These are phyloP conservation scores for Charanyca ferruginea DNA, from an alignment of 2,888 invertebrate species.

Conservation along the genomic window DNA sequence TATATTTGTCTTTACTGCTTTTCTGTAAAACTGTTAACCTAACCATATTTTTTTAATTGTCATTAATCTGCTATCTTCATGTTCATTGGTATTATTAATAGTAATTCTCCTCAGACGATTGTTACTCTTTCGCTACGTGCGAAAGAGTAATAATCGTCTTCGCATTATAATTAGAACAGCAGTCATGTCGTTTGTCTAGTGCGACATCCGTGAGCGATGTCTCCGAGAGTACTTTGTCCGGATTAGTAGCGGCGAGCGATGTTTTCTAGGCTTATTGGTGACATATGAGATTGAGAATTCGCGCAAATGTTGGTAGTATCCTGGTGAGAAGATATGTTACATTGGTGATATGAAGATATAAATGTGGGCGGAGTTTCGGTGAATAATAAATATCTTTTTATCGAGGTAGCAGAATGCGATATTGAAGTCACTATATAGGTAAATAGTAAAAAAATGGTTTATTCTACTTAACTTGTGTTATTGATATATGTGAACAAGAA, in stretches of 20 bases:
- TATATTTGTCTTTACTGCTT: constrained; percentile 39
- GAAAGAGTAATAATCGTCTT: no score
- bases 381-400: not conserved
- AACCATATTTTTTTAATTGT: constrained; percentile 3
- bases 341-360: not conserved
- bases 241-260: constrained; percentile 50
- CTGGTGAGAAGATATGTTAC: not conserved
- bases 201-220: constrained; percentile 52
- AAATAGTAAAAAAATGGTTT: no score
- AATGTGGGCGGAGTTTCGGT: not conserved
- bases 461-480: no score
- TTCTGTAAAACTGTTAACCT: constrained; percentile 24
- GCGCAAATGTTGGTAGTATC: constrained; percentile 16
- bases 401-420: not conserved
- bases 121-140: constrained; percentile 25
- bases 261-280: constrained; percentile 56
- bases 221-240: constrained; percentile 64
- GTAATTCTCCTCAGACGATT: not conserved
- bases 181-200: constrained; percentile 47
- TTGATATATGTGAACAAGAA: no score
- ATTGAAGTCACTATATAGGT: no score
- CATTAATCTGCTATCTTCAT: not conserved
- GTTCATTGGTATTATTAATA: constrained; percentile 1
- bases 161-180: constrained; percentile 44
- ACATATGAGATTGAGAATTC: constrained; percentile 28